Percentiles rank a stretch among this genome's conserved stretches.
phyloP scores from a whole-genome alignment of 35 echinoderm and acorn worm species.

The Heliocidaris erythrogramma region DNA sequence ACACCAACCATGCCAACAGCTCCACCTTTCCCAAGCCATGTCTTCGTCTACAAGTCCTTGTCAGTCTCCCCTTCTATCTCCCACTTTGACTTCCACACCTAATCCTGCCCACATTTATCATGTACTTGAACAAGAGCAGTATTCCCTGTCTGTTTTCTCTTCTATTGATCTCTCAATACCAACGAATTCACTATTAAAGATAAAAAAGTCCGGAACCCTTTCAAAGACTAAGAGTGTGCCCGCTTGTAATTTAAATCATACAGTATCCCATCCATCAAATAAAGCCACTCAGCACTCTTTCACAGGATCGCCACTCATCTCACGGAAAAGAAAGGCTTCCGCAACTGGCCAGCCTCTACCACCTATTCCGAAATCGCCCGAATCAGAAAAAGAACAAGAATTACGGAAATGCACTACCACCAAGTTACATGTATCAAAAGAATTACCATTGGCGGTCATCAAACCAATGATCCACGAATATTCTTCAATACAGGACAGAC shows the following conservation, averaged over 20 bases:
- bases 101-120: neutral
- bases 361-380: neutral
- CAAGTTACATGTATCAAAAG: neutral
- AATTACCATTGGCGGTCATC: neutral
- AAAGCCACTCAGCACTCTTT: neutral
- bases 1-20: neutral
- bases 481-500: neutral
- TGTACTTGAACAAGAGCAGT: neutral
- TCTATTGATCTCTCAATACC: neutral
- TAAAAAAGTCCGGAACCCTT: neutral
- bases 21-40: neutral
- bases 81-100: neutral
- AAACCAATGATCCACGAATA: neutral
- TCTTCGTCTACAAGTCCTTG: neutral
- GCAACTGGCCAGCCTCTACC: neutral
- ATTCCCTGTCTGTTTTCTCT: neutral
- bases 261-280: neutral
- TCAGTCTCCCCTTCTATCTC: neutral
- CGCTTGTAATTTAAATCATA: neutral
- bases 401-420: too few relatives aligned
- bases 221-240: neutral
- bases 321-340: neutral
- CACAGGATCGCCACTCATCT: neutral
- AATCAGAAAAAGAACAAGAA: neutral
- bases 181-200: neutral